Evolutionary conservation across 2,888 invertebrate species (phyloP).

Genomic region (Eurytoma californica): DNA sequence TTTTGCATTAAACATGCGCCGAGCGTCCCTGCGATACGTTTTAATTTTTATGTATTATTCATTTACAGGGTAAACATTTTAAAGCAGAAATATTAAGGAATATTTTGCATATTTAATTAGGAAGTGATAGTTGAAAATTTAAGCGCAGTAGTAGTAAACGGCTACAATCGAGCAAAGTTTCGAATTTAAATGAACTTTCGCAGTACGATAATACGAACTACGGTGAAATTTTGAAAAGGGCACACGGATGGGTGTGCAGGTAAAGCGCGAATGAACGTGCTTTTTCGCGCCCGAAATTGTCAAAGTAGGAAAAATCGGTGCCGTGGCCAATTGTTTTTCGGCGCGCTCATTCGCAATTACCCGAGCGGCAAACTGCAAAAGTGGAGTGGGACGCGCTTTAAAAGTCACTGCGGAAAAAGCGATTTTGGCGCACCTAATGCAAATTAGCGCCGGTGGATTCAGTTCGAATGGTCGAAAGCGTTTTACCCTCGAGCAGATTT

Average conservation of each 20-base stretch:
- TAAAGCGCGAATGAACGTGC: constrained; percentile 18
- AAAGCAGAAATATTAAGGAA: too few relatives aligned
- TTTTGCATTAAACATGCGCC: too few relatives aligned
- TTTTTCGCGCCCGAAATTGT: constrained; percentile 26
- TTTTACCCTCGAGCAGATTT: constrained; percentile 28
- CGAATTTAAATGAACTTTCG: constrained; percentile 18
- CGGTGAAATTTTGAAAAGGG: constrained; percentile 14
- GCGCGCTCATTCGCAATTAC: constrained; percentile 6
- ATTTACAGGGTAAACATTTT: too few relatives aligned
- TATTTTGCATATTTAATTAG: too few relatives aligned
- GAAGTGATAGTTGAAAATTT: too few relatives aligned
- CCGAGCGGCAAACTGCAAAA: constrained; percentile 23
- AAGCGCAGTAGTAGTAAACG: background rate
- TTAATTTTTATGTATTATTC: too few relatives aligned
- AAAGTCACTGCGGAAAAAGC: constrained; percentile 39
- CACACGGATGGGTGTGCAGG: background rate
- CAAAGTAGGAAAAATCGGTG: background rate
- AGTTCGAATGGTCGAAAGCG: constrained; percentile 16
- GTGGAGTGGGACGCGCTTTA: background rate
- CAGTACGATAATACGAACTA: constrained; percentile 1
- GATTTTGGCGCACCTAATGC: constrained; percentile 22
- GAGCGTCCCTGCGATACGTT: too few relatives aligned
- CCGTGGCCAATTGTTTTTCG: too few relatives aligned
- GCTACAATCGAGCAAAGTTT: background rate
- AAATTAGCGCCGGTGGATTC: constrained; percentile 36